phyloP scores from a whole-genome alignment of 2,888 invertebrate genomes.

The Papilio protenor region DNA sequence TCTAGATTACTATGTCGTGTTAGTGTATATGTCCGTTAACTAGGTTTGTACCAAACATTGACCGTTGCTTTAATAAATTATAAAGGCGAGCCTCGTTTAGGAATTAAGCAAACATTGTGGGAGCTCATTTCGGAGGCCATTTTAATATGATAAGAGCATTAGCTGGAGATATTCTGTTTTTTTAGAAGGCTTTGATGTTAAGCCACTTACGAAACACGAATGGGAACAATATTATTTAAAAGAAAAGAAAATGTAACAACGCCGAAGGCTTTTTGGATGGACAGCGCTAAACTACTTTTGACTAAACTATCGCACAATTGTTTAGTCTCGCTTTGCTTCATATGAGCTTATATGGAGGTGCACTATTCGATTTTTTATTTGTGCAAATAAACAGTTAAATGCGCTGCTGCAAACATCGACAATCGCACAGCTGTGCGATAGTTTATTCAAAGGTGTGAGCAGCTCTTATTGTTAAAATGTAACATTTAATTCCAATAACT shows the following conservation, averaged over 20 bases:
- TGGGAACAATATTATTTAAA: not conserved
- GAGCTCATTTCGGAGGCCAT: constrained; percentile 10
- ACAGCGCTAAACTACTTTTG: not conserved
- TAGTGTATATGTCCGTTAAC: not conserved
- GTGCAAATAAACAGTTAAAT: no score
- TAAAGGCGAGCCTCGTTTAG: constrained; percentile 15
- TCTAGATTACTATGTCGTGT: not conserved
- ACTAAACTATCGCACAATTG: no score
- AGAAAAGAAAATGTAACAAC: not conserved
- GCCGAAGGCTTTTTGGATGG: not conserved
- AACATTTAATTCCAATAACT: no score
- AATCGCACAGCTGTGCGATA: no score
- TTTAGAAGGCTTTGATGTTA: constrained; percentile 11
- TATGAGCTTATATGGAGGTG: no score
- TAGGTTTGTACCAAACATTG: constrained; percentile 22
- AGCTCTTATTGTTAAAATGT: no score
- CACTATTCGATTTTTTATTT: no score
- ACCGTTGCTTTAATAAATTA: constrained; percentile 28
- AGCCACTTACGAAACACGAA: not conserved
- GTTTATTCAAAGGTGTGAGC: no score
- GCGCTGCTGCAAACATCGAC: not conserved
- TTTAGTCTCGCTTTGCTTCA: no score
- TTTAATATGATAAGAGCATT: constrained; percentile 7
- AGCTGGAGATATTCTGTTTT: not conserved
- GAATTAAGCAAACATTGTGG: constrained; percentile 18